phyloP scores from a whole-genome alignment of 2,888 invertebrate genomes.

The Plutella xylostella region DNA sequence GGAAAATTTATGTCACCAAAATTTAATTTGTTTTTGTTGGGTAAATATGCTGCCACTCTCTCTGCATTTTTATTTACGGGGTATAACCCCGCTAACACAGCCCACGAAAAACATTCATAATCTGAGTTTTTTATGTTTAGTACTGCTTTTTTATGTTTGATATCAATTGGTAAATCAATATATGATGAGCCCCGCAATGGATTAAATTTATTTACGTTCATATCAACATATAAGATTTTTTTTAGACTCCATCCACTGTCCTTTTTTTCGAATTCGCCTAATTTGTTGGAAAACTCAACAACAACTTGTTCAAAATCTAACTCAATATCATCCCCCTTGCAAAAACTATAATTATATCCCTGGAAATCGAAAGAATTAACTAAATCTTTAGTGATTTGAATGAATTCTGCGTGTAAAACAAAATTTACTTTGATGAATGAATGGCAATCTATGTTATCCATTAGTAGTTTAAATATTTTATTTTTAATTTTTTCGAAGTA shows the following conservation, averaged over 20 bases:
- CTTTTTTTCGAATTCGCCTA: slow-evolving; percentile 20
- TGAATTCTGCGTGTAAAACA: slow-evolving; percentile 17
- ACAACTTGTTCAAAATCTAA: slow-evolving; percentile 8
- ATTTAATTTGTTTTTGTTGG: slow-evolving; percentile 18
- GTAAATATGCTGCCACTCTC: slow-evolving; percentile 13
- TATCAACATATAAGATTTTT: slow-evolving; percentile 15
- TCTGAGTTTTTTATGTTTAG: slow-evolving; percentile 22
- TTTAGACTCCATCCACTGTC: slow-evolving; percentile 21
- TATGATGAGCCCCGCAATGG: slow-evolving; percentile 18
- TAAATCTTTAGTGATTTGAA: slow-evolving; percentile 16
- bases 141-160: slow-evolving; percentile 21
- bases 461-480: neutral
- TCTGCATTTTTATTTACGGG: slow-evolving; percentile 17
- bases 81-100: slow-evolving; percentile 21
- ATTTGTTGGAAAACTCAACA: neutral
- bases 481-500: neutral
- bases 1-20: slow-evolving; percentile 21
- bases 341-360: slow-evolving; percentile 16
- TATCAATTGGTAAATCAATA: slow-evolving; percentile 20
- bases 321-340: slow-evolving; percentile 14
- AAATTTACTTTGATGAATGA: slow-evolving; percentile 16
- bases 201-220: slow-evolving; percentile 22
- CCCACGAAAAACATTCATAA: slow-evolving; percentile 21
- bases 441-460: slow-evolving; percentile 5
- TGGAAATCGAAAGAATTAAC: slow-evolving; percentile 18